Percentiles rank a stretch among this genome's conserved stretches.
These are phyloP conservation scores for Natrix natrix DNA, from an alignment of 2,797 vertebrate species.

Conservation along the genomic window DNA sequence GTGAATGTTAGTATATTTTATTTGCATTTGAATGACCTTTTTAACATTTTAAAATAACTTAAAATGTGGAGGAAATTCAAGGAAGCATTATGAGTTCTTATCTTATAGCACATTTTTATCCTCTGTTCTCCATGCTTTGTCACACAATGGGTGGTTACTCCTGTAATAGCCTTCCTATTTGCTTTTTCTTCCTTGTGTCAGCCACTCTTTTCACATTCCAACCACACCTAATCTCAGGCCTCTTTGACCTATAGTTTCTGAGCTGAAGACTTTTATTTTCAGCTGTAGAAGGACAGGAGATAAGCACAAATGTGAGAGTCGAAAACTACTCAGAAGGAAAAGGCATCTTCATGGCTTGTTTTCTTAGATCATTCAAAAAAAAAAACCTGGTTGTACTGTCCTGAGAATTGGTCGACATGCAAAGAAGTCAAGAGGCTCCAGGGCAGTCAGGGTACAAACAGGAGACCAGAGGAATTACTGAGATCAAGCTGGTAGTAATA, in stretches of 20 bases:
- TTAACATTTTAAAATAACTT: neutral
- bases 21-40: neutral
- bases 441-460: neutral
- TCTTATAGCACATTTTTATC: neutral
- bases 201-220: constrained; percentile 59
- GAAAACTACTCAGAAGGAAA: neutral
- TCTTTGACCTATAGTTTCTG: neutral
- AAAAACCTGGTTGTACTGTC: neutral
- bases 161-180: neutral
- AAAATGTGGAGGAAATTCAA: neutral
- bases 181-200: constrained; percentile 38
- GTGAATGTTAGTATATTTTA: neutral
- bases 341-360: neutral
- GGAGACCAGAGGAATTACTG: constrained; percentile 15
- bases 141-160: neutral
- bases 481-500: constrained; percentile 70
- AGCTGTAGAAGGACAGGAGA: neutral
- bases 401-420: constrained; percentile 18
- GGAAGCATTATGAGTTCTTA: neutral
- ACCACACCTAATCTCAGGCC: constrained; percentile 27
- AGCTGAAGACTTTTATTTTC: neutral
- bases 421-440: neutral
- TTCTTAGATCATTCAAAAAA: neutral
- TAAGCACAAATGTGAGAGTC: neutral
- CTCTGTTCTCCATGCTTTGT: neutral